Evolutionary conservation across 1,140 invertebrate species (phyloP), one percentile per base, ranked within the genome.

Genomic region (Drosophila willistoni): DNA sequence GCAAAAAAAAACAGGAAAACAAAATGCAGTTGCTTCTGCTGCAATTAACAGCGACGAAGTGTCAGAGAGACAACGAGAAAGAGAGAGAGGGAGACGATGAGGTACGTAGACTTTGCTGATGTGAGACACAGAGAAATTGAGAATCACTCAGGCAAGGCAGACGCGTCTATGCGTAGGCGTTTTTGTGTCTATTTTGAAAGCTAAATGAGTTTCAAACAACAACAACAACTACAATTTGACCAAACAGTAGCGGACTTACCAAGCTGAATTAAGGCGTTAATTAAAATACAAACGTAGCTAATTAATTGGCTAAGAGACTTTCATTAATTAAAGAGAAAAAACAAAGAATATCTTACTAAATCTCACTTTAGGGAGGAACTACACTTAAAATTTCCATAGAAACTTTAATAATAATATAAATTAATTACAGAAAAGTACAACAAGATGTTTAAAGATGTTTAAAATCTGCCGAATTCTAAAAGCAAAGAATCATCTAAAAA

Each of bases 141-240:
- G 65, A 86, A 77, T 82, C 82, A 77, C 67, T 86, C 83, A 86
- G 71, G 82, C 82, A 73, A 44, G 68, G 70, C 69, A 68, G 34
- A 62, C 6, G 29, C 29, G 29, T 29, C 51, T 61, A 12, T 19
- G 44, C 51, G 44, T 63, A 34, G 57, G 73, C 34, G 76, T 73
- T 73, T 74, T 75, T 87, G 82, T 79, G 70, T 67, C 81, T 81
- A 72, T 85, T 85, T 86, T 68, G 64, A 79, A 82, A 82, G 69
- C 83, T 71, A 69, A 79, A 79, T 19, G 17, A 51, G 19, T 22
- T 22, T 7, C 9, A 36, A 36, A 36, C 34, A 36, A 13, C 17
- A n/a, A n/a, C 36, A 39, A 39, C 17, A 22, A 51, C 17, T 22
- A 51, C 4, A 51, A 51, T 22, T 19, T 51, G 17, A 19, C 44